These are phyloP conservation scores for Antitype chi DNA, from an alignment of 2,888 invertebrate genomes.

Conservation along the genomic window DNA sequence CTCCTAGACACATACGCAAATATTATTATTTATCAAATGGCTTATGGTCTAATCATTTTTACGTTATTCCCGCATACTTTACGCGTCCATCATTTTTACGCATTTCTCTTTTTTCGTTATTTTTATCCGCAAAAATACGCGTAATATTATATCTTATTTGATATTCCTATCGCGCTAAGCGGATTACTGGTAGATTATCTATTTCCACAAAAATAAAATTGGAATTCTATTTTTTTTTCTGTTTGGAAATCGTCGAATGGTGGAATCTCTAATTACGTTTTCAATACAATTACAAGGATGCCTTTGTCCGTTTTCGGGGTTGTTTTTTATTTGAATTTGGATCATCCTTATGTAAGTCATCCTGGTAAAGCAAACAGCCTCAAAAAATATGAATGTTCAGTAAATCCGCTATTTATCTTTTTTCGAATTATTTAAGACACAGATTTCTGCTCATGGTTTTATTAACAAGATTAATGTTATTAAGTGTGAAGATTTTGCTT, in stretches of 20 bases:
- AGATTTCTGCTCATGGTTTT: background rate
- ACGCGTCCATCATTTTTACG: conserved; percentile 41
- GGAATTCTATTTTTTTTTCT: background rate
- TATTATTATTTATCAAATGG: conserved; percentile 46
- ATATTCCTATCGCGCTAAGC: conserved; percentile 53
- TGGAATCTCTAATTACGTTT: conserved; percentile 16
- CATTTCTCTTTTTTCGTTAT: conserved; percentile 24
- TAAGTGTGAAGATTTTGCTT: background rate
- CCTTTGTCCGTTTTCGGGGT: background rate
- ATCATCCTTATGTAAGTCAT: background rate
- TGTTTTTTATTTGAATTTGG: background rate
- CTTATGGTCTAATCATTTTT: conserved; percentile 35
- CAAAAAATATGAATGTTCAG: background rate
- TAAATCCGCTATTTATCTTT: too few relatives aligned
- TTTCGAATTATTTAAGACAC: background rate
- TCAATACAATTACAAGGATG: background rate
- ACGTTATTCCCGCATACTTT: conserved; percentile 34
- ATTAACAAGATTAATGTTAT: background rate
- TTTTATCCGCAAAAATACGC: conserved; percentile 6
- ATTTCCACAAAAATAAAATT: conserved; percentile 28
- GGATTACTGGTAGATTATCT: conserved; percentile 53
- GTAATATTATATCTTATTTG: conserved; percentile 48
- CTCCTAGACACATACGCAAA: conserved; percentile 13
- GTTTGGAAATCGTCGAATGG: background rate
- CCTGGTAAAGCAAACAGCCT: background rate